phyloP scores from a whole-genome alignment of 2,888 invertebrate species.

The Hedya salicella region DNA sequence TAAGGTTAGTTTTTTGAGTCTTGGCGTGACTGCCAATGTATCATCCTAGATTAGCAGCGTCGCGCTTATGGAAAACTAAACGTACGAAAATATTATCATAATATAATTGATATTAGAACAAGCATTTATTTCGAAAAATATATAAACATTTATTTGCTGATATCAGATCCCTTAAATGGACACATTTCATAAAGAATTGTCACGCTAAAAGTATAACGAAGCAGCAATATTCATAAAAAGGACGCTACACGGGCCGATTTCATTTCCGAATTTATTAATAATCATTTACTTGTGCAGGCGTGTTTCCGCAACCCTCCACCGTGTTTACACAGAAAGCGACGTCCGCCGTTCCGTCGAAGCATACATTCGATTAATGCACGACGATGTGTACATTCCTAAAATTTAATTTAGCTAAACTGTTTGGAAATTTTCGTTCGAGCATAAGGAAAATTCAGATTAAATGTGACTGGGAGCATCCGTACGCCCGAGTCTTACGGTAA shows the following conservation, averaged over 20 bases:
- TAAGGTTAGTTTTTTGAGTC: too few species aligned
- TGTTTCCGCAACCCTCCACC: background rate
- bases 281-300: slow-evolving; percentile 9
- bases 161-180: background rate
- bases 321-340: slow-evolving; percentile 14
- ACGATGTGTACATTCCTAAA: slow-evolving; percentile 57
- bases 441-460: slow-evolving; percentile 74
- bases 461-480: slow-evolving; percentile 67
- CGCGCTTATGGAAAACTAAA: too few species aligned
- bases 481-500: slow-evolving; percentile 67
- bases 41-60: too few species aligned
- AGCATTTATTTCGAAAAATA: too few species aligned
- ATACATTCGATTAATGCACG: slow-evolving; percentile 50
- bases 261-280: slow-evolving; percentile 13
- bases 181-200: background rate
- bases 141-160: background rate
- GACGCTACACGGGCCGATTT: background rate
- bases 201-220: background rate
- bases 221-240: background rate
- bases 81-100: too few species aligned
- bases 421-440: slow-evolving; percentile 58
- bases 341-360: slow-evolving; percentile 8
- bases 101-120: too few species aligned
- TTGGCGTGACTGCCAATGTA: too few species aligned
- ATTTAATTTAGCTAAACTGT: slow-evolving; percentile 62